Base-by-base conservation (phyloP, 2,888 invertebrate species). In the Pterostichus madidus region DNA sequence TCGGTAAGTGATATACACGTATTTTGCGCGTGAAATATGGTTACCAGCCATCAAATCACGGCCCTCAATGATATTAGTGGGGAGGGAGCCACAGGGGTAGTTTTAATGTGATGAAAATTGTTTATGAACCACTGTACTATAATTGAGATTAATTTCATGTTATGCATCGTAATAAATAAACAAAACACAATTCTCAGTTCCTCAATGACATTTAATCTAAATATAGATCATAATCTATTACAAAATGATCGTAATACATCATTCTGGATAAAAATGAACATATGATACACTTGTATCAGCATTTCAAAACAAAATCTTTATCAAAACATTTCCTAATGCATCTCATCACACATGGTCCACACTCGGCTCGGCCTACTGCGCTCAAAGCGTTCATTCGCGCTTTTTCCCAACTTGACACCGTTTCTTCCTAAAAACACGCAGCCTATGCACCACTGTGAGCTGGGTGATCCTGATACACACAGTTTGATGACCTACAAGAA, bases 291-390 rank as follows among this genome's bases (percentile, higher is more conserved):
- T 53, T 6, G 15, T 53, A 53, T 53, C 59, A 59, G 8, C 8
- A 64, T 64, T 64, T 64, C 64, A 64, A 35, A 64, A 64, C 64
- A 64, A 39, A 59, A 64, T 64, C 64, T 56, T 13, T 17, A 64
- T 61, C 31, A 31, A 31, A 61, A 61, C 61, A 61, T 64, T 64
- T 64, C 13, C 59, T 17, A 56, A 39, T 8, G 39, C 39, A 39
- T 39, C 5, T 61, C 5, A 17, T 61, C 24, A 64, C 64, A 64
- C 35, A 64, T 64, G 64, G 8, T 64, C 64, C 10, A 39, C 64
- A 64, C 35, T 39, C 64, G 39, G 24, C 31, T 31, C 31, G 31
- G 31, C 39, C 39, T 39, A 39, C 39, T 39, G 52, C 52, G 52
- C 52, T 52, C 13, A 52, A 52, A 17, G 56, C 56, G 13, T 17